These are phyloP conservation scores for Dicyrtomina minuta DNA, from an alignment of 2,888 invertebrate genomes.

Conservation along the genomic window DNA sequence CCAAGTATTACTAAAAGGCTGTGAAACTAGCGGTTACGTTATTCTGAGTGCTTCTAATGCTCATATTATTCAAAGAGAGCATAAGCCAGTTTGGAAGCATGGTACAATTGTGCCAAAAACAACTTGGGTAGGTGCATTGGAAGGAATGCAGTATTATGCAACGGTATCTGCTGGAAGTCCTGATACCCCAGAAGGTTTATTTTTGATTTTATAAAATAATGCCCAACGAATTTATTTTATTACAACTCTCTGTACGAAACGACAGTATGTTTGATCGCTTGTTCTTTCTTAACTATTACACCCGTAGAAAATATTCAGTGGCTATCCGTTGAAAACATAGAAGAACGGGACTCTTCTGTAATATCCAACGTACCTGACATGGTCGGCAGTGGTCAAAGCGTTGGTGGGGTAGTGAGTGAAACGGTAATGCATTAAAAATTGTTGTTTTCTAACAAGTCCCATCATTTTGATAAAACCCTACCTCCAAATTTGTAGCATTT, in stretches of 20 bases:
- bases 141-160: slow-evolving; percentile 99
- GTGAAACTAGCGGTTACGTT: slow-evolving; percentile 95
- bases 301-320: slow-evolving; percentile 94
- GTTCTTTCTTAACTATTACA: not conserved
- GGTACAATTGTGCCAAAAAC: slow-evolving; percentile 86
- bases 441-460: not conserved
- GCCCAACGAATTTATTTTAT: no score
- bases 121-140: slow-evolving; percentile 91
- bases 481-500: not conserved
- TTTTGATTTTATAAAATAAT: not conserved
- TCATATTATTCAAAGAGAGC: slow-evolving; percentile 84
- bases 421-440: slow-evolving; percentile 65
- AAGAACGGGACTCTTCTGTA: slow-evolving; percentile 70
- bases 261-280: no score
- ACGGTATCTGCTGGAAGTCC: slow-evolving; percentile 74
- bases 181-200: slow-evolving; percentile 46
- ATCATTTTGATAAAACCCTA: not conserved
- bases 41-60: slow-evolving; percentile 95
- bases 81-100: slow-evolving; percentile 85
- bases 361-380: slow-evolving; percentile 83
- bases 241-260: not conserved
- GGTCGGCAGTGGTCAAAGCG: slow-evolving; percentile 92
- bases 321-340: slow-evolving; percentile 91
- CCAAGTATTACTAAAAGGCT: slow-evolving; percentile 91
- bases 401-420: slow-evolving; percentile 92